A percentile compares a stretch with the other conserved stretches of the same genome.
These are phyloP conservation scores for Aspidapion aeneum DNA, from an alignment of 2,888 invertebrate genomes.

Conservation along the genomic window DNA sequence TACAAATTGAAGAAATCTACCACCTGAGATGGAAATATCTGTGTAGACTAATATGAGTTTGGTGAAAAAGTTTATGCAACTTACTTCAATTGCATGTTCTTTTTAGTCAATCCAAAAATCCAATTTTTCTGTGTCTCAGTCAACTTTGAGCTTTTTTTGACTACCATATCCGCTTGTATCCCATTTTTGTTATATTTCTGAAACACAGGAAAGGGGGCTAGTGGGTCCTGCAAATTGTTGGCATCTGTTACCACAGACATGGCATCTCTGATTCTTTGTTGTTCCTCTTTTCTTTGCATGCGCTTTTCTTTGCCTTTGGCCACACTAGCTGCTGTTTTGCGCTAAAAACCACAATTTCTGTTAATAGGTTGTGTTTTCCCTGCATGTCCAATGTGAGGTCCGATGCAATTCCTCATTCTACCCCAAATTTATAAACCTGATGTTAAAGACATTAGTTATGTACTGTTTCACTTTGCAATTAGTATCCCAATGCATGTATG, in stretches of 20 bases:
- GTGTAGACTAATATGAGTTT: too few relatives aligned
- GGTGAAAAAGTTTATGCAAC: too few relatives aligned
- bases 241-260: conserved; percentile 60
- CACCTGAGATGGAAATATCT: too few relatives aligned
- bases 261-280: conserved; percentile 56
- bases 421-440: too few relatives aligned
- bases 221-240: conserved; percentile 56
- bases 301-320: conserved; percentile 60
- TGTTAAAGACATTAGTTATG: too few relatives aligned
- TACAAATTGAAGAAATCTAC: too few relatives aligned
- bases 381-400: too few relatives aligned
- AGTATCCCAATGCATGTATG: too few relatives aligned
- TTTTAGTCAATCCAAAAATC: conserved; percentile 71
- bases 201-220: conserved; percentile 58
- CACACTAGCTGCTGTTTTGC: conserved; percentile 51
- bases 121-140: conserved; percentile 58
- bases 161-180: conserved; percentile 57
- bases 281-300: conserved; percentile 58
- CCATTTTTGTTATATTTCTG: conserved; percentile 60
- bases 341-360: too few relatives aligned
- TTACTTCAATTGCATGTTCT: conserved; percentile 77
- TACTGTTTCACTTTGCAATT: too few relatives aligned
- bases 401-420: too few relatives aligned
- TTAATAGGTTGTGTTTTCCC: too few relatives aligned
- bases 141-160: conserved; percentile 56